Percentiles rank a stretch among this genome's conserved stretches.
These are phyloP conservation scores for Megalonaias nervosa DNA, from an alignment of 1,140 invertebrate species.

Conservation along the genomic window DNA sequence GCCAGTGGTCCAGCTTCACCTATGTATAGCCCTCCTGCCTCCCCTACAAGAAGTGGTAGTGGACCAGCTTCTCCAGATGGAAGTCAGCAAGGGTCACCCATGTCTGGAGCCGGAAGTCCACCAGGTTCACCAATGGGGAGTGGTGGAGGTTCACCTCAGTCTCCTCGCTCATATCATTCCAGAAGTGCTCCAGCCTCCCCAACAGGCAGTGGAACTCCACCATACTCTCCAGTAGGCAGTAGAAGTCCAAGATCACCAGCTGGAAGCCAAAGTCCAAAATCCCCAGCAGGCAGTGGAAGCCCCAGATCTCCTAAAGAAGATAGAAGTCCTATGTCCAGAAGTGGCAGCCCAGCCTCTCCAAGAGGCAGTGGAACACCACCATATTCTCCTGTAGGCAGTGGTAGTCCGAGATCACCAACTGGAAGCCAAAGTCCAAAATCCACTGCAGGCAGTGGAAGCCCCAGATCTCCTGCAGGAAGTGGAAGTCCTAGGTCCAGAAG, in stretches of 20 bases:
- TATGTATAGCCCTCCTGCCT: slow-evolving; percentile 4
- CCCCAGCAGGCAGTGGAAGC: background rate
- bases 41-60: slow-evolving; percentile 1
- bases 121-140: background rate
- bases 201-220: background rate
- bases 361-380: slow-evolving; percentile 14
- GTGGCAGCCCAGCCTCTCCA: background rate
- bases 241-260: background rate
- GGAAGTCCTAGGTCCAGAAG: slow-evolving; percentile 1
- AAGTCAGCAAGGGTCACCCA: background rate
- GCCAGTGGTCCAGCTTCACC: background rate
- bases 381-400: background rate
- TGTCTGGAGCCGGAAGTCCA: background rate
- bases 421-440: slow-evolving; percentile 13
- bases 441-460: slow-evolving; percentile 2
- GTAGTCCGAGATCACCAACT: slow-evolving; percentile 13
- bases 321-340: too few species aligned
- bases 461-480: background rate
- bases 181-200: background rate
- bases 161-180: background rate
- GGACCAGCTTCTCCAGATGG: background rate
- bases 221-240: background rate
- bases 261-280: background rate
- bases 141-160: background rate
- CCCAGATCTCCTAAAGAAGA: background rate